These are phyloP conservation scores for Pseudomyrmex pallidus DNA, from an alignment of 1,140 invertebrate genomes.

Conservation along the genomic window DNA sequence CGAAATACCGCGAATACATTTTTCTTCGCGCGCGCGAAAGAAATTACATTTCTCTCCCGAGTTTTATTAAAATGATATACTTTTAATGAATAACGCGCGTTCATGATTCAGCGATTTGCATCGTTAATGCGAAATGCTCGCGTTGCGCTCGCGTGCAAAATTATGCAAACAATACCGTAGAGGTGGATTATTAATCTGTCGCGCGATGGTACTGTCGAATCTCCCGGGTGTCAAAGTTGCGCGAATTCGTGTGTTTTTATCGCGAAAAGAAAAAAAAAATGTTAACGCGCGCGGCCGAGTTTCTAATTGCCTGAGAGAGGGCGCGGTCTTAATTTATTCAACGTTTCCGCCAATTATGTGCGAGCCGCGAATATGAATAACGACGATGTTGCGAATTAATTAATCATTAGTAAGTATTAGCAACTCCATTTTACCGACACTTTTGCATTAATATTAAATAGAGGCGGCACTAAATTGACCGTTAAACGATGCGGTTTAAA, in stretches of 20 bases:
- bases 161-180: conserved; percentile 22
- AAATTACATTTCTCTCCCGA: background rate
- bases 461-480: background rate
- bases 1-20: background rate
- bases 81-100: conserved; percentile 9
- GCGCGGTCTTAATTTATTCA: conserved; percentile 61
- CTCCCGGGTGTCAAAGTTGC: conserved; percentile 50
- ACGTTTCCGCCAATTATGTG: conserved; percentile 55
- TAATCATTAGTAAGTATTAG: conserved; percentile 71
- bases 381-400: conserved; percentile 66
- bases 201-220: conserved; percentile 41
- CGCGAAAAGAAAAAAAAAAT: conserved; percentile 6
- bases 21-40: background rate
- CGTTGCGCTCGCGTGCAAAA: conserved; percentile 11
- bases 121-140: conserved; percentile 12
- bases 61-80: conserved; percentile 16
- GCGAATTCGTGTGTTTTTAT: conserved; percentile 52
- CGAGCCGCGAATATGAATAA: conserved; percentile 62
- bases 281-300: conserved; percentile 14
- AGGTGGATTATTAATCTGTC: conserved; percentile 38
- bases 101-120: conserved; percentile 15
- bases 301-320: conserved; percentile 55
- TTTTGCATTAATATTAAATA: conserved; percentile 48
- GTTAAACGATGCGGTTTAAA: conserved; percentile 47
- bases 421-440: conserved; percentile 54